Evolutionary conservation across 2,888 invertebrate genomes (phyloP).

Genomic region (Drosophila putrida): DNA sequence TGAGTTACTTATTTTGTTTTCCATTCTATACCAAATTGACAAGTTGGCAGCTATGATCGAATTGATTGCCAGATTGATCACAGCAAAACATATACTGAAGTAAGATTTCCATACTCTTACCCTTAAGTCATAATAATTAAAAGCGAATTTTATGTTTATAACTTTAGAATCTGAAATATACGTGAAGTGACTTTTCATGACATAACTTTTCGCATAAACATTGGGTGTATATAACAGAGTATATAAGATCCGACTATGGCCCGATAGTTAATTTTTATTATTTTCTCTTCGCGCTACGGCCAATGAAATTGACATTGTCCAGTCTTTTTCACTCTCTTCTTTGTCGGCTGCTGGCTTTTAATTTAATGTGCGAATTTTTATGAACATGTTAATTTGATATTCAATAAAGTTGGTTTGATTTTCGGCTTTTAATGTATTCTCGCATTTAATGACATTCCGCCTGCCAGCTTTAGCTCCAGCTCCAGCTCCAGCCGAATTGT

Average conservation of each 20-base stretch:
- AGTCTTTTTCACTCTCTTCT: constrained; percentile 31
- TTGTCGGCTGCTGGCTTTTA: constrained; percentile 51
- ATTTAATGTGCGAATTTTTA: constrained; percentile 79
- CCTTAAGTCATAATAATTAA: neutral
- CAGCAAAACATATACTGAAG: neutral
- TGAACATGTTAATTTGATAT: constrained; percentile 82
- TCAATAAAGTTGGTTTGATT: constrained; percentile 81
- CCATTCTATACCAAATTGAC: too few species aligned
- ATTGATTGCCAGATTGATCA: neutral
- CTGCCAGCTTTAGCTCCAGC: constrained; percentile 11
- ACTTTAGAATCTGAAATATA: neutral
- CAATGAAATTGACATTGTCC: constrained; percentile 64
- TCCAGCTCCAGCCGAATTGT: constrained; percentile 13
- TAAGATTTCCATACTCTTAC: neutral
- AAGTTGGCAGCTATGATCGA: neutral
- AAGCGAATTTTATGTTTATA: neutral
- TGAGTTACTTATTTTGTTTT: too few species aligned
- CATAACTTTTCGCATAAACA: constrained; percentile 57
- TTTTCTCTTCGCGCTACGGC: constrained; percentile 55
- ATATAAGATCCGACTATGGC: constrained; percentile 21
- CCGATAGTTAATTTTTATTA: constrained; percentile 71
- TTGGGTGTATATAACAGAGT: constrained; percentile 10
- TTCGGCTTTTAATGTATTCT: constrained; percentile 80
- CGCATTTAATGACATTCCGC: constrained; percentile 71
- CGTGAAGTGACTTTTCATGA: constrained; percentile 24